phyloP scores from a whole-genome alignment of 2,888 invertebrate genomes.

The Eugnorisma glareosa region DNA sequence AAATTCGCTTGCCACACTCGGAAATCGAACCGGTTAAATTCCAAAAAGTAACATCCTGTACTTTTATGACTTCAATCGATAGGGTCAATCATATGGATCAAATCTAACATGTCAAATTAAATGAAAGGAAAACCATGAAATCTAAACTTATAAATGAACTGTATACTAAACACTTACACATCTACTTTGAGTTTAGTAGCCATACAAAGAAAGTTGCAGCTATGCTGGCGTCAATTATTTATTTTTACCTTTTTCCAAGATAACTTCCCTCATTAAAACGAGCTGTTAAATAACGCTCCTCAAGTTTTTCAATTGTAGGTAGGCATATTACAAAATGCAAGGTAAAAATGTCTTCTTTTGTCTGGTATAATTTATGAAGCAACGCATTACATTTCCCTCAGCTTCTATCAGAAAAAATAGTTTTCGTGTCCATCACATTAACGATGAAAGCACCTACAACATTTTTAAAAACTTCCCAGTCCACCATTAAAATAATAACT shows the following conservation, averaged over 20 bases:
- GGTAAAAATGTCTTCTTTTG: constrained; percentile 51
- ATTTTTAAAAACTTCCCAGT: constrained; percentile 83
- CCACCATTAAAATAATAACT: constrained; percentile 89
- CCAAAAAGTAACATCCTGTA: too few relatives aligned
- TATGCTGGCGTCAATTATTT: constrained; percentile 10
- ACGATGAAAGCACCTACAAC: constrained; percentile 83
- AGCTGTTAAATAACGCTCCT: constrained; percentile 39
- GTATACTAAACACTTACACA: too few relatives aligned
- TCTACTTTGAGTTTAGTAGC: constrained; percentile 2
- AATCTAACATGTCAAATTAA: too few relatives aligned
- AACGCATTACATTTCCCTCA: constrained; percentile 63
- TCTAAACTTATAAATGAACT: too few relatives aligned
- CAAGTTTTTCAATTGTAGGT: constrained; percentile 37
- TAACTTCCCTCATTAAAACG: constrained; percentile 45
- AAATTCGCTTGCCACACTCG: too few relatives aligned
- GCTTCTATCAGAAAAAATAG: constrained; percentile 76
- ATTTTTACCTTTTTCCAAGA: constrained; percentile 19
- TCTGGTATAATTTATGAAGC: constrained; percentile 58
- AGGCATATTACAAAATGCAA: constrained; percentile 43
- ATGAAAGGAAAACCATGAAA: too few relatives aligned
- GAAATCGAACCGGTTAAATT: too few relatives aligned
- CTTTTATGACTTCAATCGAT: too few relatives aligned
- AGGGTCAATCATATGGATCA: too few relatives aligned
- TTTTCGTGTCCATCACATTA: constrained; percentile 83
- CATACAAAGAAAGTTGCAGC: background rate